Base-by-base conservation (phyloP, 2,797 vertebrate genomes). In the Taenioides sp. region DNA sequence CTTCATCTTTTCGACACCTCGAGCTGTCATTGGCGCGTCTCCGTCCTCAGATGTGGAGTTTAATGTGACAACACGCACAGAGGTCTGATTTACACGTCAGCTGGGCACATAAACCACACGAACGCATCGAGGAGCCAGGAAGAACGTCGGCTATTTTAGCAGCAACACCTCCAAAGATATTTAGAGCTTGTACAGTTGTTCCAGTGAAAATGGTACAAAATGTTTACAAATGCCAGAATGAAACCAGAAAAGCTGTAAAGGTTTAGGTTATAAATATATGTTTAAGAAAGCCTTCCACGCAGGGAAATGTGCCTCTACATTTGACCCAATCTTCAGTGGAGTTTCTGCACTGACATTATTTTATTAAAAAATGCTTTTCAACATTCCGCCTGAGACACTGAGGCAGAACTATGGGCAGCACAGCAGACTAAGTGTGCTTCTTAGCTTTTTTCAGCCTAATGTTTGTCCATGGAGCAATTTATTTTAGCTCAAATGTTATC, bases 1-100 rank as follows among this genome's bases (percentile, higher is more conserved):
- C 59, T 67, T 76, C 60, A 72, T 69, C 68, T 65, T 82, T 73
- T 83, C 78, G 18, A 62, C 80, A 71, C 80, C 65, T 74, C 22
- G 37, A 31, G 40, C 49, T 55, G 62, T 64, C 62, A n/a, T n/a
- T 47, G 61, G 37, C n/a, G 20, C 10, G 62, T 47, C 43, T 47
- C 43, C 4, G 43, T 16, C 43, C 43, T 47, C 43, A 47, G 43
- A 47, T 47, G 25, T 16, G n/a, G 37, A n/a, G 62, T 64, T 64
- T 64, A 64, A 64, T 64, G 62, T 64, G 62, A 64, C 62, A 64
- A 64, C 62, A 43, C 34, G 37, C 62, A 23, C 62, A 47, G 43
- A 47, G 43, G 62, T 47, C 37, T 64, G 62, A 64, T 64, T 64
- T 64, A 64, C 23, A 23, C 37, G 37, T 12, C 62, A 47, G 62